phyloP scores from a whole-genome alignment of 2,888 invertebrate species.

The Furcula furcula region DNA sequence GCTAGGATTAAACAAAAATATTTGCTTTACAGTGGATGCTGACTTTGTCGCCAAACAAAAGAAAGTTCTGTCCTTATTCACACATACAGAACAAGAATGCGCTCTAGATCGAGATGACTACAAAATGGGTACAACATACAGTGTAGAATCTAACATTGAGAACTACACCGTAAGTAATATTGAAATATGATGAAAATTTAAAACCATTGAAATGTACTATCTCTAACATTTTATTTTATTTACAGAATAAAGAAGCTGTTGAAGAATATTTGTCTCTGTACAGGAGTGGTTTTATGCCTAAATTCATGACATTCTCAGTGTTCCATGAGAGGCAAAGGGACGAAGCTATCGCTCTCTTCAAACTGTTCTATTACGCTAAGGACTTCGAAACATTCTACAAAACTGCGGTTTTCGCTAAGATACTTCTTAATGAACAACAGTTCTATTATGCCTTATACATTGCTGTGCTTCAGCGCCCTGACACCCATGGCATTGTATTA shows the following conservation, averaged over 20 bases:
- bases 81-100: constrained; percentile 60
- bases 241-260: constrained; percentile 66
- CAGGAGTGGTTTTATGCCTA: constrained; percentile 71
- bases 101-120: constrained; percentile 51
- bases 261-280: constrained; percentile 62
- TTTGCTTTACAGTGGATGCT: constrained; percentile 35
- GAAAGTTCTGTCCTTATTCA: constrained; percentile 66
- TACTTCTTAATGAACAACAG: constrained; percentile 82
- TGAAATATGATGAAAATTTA: not conserved
- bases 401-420: constrained; percentile 79
- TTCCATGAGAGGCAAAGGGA: constrained; percentile 66
- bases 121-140: constrained; percentile 53
- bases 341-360: constrained; percentile 77
- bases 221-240: constrained; percentile 10
- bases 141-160: constrained; percentile 58
- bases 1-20: too few species aligned
- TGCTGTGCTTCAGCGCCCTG: constrained; percentile 81
- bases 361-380: constrained; percentile 82
- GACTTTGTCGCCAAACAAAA: constrained; percentile 56
- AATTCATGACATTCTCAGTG: constrained; percentile 74
- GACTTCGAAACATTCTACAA: constrained; percentile 83
- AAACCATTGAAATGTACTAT: not conserved
- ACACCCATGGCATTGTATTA: constrained; percentile 79
- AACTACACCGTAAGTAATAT: constrained; percentile 56
- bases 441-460: constrained; percentile 84